A percentile compares a stretch with the other conserved stretches of the same genome.
These are phyloP conservation scores for Ameiurus melas DNA, from an alignment of 2,113 vertebrate genomes.

Conservation along the genomic window DNA sequence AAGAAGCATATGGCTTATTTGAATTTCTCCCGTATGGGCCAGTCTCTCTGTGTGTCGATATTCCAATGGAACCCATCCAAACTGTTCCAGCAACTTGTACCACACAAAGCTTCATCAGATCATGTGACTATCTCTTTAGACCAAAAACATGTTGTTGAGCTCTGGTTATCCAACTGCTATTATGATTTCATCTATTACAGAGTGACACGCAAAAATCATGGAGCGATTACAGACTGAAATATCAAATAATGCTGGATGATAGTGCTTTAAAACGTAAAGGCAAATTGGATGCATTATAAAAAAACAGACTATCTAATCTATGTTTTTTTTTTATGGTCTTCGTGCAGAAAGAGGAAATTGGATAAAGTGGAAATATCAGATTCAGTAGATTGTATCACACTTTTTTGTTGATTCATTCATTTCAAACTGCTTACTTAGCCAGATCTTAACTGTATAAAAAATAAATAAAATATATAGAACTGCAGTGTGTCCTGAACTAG, in stretches of 20 bases:
- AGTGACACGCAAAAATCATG: neutral
- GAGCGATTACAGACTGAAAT: neutral
- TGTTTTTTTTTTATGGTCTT: neutral
- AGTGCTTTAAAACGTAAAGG: neutral
- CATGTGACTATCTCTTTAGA: neutral
- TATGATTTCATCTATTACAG: neutral
- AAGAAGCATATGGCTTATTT: neutral
- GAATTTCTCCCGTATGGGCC: neutral
- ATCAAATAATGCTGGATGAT: neutral
- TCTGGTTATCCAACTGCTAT: neutral
- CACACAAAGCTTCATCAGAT: conserved; percentile 7
- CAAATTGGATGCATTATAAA: neutral
- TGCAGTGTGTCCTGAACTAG: neutral
- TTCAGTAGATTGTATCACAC: neutral
- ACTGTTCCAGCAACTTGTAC: neutral
- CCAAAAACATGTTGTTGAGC: neutral
- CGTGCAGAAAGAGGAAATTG: neutral
- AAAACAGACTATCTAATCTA: neutral
- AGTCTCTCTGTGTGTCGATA: neutral
- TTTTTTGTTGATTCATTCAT: conserved; percentile 5
- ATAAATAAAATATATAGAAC: too few species aligned
- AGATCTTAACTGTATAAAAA: neutral
- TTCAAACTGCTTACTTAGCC: neutral
- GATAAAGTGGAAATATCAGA: neutral
- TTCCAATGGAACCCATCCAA: neutral